phyloP scores from a whole-genome alignment of 2,113 vertebrate species.

The Chaetodon trifascialis region DNA sequence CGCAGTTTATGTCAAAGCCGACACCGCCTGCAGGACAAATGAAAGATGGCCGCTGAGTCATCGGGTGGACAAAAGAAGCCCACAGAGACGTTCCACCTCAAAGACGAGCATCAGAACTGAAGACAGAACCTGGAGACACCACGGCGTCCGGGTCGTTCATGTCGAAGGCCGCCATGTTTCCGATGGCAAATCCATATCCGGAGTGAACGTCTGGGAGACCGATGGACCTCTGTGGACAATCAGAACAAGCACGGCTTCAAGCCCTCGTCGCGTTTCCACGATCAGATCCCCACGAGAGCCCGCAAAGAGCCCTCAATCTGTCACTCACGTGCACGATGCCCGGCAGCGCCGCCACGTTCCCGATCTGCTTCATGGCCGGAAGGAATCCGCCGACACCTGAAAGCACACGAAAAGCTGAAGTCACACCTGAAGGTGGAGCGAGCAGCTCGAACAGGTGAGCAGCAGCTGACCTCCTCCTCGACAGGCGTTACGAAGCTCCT shows the following conservation, averaged over 20 bases:
- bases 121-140: slow-evolving; percentile 91
- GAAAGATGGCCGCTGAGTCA: too few relatives aligned
- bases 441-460: accelerated
- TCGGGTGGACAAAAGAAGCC: too few relatives aligned
- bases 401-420: accelerated
- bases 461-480: slow-evolving; percentile 90
- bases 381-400: slow-evolving; percentile 95
- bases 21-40: slow-evolving; percentile 88
- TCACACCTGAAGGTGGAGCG: accelerated
- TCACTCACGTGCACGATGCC: slow-evolving; percentile 95
- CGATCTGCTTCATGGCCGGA: slow-evolving; percentile 99
- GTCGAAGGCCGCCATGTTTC: slow-evolving; percentile 99
- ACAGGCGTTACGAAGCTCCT: slow-evolving; percentile 95
- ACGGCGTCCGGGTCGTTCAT: slow-evolving; percentile 93
- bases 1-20: slow-evolving; percentile 98
- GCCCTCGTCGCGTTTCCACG: not conserved
- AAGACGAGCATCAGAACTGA: not conserved
- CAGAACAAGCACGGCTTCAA: not conserved
- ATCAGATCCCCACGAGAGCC: not conserved
- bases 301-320: accelerated
- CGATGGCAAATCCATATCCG: slow-evolving; percentile 98
- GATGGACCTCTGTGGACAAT: slow-evolving; percentile 89
- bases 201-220: slow-evolving; percentile 98
- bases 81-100: not conserved
- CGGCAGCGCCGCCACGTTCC: slow-evolving; percentile 96